Base-by-base conservation (phyloP, 1,140 invertebrate genomes). In the Trichonephila clavata region DNA sequence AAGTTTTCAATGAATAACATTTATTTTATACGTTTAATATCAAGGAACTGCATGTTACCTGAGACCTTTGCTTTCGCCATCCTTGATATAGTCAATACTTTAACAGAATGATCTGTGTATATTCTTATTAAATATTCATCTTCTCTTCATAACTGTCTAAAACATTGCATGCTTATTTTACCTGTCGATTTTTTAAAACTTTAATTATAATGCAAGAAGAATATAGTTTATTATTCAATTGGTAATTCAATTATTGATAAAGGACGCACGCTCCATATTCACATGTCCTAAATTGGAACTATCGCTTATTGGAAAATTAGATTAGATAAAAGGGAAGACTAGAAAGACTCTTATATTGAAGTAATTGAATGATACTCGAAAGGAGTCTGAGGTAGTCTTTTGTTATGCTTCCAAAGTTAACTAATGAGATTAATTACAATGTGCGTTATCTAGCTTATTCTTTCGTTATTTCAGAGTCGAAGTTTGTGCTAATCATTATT, bases 241-340 rank as follows among this genome's bases (percentile, higher is more conserved):
- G n/a, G 21, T 68, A 68, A 68, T 68, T 24, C 7, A 68, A 68
- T 68, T 68, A 68, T 68, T 68, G 20, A 68, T 13, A 24, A 68
- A 24, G n/a, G 10, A 1, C 13, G 16, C 7, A 7, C n/a, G 2
- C 65, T 24, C 65, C n/a, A 13, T 68, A 68, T 68, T 13, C n/a
- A 68, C 21, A 61, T 61, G 21, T 5, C 16, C 16, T 63, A 63
- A 63, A 68, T 24, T 68, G 65, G 65, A 68, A 7, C 21, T 68
- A 68, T 68, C 20, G 65, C n/a, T 68, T 68, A 68, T 68, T 68
- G 65, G 65, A 24, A 68, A 68, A 68, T 68, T 68, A 68, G 65
- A 68, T 68, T 68, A 27, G 8, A 68, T 20, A 8, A 68, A 68
- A 27, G 65, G 63, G n/a, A 27, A 68, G n/a, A 24, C 65, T 68